phyloP scores from a whole-genome alignment of 1,140 invertebrate species.

The Drosophila nannoptera region DNA sequence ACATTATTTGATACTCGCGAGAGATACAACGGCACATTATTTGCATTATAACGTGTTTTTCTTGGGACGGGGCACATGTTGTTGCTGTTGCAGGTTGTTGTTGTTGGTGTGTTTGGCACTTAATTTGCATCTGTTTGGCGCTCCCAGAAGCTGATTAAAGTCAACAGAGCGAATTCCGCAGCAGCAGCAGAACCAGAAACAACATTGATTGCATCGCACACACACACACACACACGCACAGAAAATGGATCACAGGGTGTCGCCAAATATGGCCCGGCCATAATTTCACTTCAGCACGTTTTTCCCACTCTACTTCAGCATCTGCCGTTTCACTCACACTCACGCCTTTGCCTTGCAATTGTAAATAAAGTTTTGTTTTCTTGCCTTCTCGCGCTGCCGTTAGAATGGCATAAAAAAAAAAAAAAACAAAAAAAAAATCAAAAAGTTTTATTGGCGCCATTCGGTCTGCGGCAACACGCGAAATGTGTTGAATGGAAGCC shows the following conservation, averaged over 20 bases:
- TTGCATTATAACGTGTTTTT: slow-evolving; percentile 39
- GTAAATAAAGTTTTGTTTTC: slow-evolving; percentile 38
- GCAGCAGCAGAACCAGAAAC: slow-evolving; percentile 18
- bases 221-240: background rate
- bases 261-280: slow-evolving; percentile 16
- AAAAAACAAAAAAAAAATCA: background rate
- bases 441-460: slow-evolving; percentile 73
- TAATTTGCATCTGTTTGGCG: slow-evolving; percentile 50
- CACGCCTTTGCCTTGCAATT: slow-evolving; percentile 16
- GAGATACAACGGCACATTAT: slow-evolving; percentile 45
- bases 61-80: slow-evolving; percentile 17
- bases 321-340: slow-evolving; percentile 14
- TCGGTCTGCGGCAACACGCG: slow-evolving; percentile 61
- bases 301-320: slow-evolving; percentile 16
- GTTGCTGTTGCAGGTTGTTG: slow-evolving; percentile 11
- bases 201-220: slow-evolving; percentile 29
- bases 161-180: slow-evolving; percentile 28
- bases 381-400: slow-evolving; percentile 1
- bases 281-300: slow-evolving; percentile 31
- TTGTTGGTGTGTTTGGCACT: slow-evolving; percentile 17
- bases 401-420: no score
- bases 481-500: slow-evolving; percentile 25
- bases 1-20: slow-evolving; percentile 23
- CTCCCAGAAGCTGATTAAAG: slow-evolving; percentile 44
- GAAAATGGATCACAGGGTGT: background rate